Evolutionary conservation across 2,888 invertebrate species (phyloP).

Genomic region (Glaucopsyche alexis): DNA sequence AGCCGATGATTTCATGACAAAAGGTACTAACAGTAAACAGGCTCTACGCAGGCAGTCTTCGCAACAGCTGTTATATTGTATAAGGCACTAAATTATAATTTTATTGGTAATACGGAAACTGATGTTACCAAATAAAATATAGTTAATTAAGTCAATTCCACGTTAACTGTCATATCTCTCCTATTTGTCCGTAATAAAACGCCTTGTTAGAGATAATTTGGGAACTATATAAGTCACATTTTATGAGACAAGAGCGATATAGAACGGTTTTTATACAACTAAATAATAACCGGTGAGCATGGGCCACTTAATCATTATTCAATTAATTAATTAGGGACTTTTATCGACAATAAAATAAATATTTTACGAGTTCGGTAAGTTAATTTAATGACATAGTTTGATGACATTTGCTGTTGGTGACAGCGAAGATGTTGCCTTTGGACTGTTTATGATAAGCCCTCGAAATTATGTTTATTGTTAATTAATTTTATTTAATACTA

Average conservation of each 20-base stretch:
- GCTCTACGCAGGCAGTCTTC: too few species aligned
- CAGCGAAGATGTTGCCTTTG: constrained; percentile 38
- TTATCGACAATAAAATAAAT: constrained; percentile 75
- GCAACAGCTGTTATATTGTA: too few species aligned
- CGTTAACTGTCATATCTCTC: constrained; percentile 39
- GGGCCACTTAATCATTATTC: constrained; percentile 70
- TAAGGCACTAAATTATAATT: neutral
- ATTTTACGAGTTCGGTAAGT: constrained; percentile 72
- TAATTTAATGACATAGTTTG: constrained; percentile 75
- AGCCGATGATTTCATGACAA: too few species aligned
- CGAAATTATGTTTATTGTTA: neutral
- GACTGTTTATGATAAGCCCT: neutral
- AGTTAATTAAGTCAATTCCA: constrained; percentile 33
- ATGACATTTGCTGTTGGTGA: constrained; percentile 62
- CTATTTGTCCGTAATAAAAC: constrained; percentile 43
- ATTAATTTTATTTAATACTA: neutral
- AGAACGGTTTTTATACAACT: constrained; percentile 56
- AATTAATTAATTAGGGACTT: constrained; percentile 78
- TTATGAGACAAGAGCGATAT: constrained; percentile 57
- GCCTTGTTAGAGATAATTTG: constrained; percentile 46
- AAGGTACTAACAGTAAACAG: too few species aligned
- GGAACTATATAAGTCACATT: constrained; percentile 43
- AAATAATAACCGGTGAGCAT: constrained; percentile 50
- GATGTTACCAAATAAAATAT: neutral
- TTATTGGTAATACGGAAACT: neutral